Evolutionary conservation across 1,140 invertebrate genomes (phyloP), one percentile per base, ranked within the genome.

Genomic region (Rhyacophila brunnea): DNA sequence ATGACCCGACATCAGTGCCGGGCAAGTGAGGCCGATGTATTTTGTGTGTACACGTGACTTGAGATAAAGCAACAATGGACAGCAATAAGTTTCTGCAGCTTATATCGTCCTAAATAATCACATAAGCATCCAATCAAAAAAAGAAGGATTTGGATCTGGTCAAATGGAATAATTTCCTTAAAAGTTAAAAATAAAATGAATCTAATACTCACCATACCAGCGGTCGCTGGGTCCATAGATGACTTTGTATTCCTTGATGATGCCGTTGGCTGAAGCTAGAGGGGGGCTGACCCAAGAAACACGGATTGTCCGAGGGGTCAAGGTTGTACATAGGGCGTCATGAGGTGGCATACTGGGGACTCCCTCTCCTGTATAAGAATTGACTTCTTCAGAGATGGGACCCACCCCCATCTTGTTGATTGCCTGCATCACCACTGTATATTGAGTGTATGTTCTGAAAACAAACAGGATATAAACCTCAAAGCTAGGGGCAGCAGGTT

Each of bases 241-340:
- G 48, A 98, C 92, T 79, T 96, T 97, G 80, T 97, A 98, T 19
- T 93, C 94, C 73, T 95, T 95, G 62, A 98, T 94, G 40, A 96
- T 87, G 64, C 95, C 95, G 71, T 98, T 95, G 38, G 95, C 91
- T 51, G 92, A 88, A 49, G 87, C 88, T 0, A 93, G 80, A 19
- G 93, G 92, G 0, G 94, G 93, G 0, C 93, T 93, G 0, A 91
- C 87, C 95, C 95, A 98, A 1, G 90, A 91, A 2, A 98, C 91
- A 52, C 92, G 83, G 69, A 98, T 94, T 14, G 92, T 95, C 74
- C 95, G 91, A 6, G 95, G 95, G 2, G 92, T 95, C 5, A 96
- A 79, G 0, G 93, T 93, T 0, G 91, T 94, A 76, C 93, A 95
- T 35, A 88, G 86, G 0, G 94, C 90, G 68, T 95, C 92, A 66